These are phyloP conservation scores for Melolontha melolontha DNA, from an alignment of 2,888 invertebrate species.

Conservation along the genomic window DNA sequence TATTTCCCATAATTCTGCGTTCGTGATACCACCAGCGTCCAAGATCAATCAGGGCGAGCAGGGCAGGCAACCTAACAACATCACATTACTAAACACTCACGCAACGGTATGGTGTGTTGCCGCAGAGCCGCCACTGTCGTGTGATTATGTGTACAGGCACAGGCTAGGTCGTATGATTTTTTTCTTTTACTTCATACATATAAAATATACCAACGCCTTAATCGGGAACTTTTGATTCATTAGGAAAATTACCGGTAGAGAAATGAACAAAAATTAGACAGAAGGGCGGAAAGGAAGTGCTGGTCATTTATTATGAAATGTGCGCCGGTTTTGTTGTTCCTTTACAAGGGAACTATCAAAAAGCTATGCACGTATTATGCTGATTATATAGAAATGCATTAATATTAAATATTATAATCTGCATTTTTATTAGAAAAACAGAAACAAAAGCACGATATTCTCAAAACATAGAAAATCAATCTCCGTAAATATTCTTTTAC, in stretches of 20 bases:
- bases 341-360: too few species aligned
- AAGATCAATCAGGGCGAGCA: constrained; percentile 51
- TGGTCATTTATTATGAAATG: constrained; percentile 16
- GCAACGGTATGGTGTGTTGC: constrained; percentile 41
- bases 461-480: too few species aligned
- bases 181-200: neutral
- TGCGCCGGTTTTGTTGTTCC: too few species aligned
- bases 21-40: constrained; percentile 45
- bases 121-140: neutral
- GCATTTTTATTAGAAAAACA: too few species aligned
- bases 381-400: too few species aligned
- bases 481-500: too few species aligned
- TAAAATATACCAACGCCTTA: constrained; percentile 1
- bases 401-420: too few species aligned
- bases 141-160: constrained; percentile 2
- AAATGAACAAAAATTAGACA: constrained; percentile 24
- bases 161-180: neutral
- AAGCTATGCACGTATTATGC: too few species aligned
- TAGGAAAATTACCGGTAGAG: constrained; percentile 30
- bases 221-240: constrained; percentile 31
- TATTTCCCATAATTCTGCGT: constrained; percentile 49
- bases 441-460: too few species aligned
- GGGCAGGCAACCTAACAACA: constrained; percentile 51
- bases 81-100: constrained; percentile 50
- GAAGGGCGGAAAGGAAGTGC: constrained; percentile 12